These are phyloP conservation scores for Cervus canadensis DNA, from an alignment of 2,113 vertebrate species.

Conservation along the genomic window DNA sequence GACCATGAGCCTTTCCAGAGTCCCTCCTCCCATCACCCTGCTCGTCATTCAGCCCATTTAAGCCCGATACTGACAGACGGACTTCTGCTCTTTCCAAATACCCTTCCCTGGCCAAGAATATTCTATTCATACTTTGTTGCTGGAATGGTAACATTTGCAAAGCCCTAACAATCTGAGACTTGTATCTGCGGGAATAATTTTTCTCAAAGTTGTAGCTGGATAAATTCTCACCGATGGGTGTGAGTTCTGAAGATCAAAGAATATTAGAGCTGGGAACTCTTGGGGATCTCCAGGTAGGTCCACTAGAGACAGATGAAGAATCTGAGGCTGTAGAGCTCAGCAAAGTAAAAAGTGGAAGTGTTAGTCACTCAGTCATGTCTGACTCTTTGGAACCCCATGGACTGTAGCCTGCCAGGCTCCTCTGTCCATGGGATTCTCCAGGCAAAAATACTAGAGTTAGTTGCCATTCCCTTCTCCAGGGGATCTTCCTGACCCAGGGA, in stretches of 20 bases:
- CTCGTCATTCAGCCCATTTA: not conserved
- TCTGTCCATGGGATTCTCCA: not conserved
- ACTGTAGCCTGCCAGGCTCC: not conserved
- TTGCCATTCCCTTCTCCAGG: not conserved
- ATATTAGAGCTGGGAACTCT: not conserved
- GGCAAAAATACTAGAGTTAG: not conserved
- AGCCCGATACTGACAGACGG: slow-evolving; percentile 13
- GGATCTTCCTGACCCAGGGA: not conserved
- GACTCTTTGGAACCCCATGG: not conserved
- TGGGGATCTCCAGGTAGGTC: not conserved
- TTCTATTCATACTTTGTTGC: not conserved
- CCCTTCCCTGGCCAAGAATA: not conserved
- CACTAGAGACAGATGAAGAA: not conserved
- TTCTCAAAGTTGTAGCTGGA: not conserved
- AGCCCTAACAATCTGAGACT: slow-evolving; percentile 12
- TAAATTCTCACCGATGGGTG: not conserved
- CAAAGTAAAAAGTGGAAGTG: not conserved
- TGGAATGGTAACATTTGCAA: not conserved
- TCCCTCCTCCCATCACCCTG: not conserved
- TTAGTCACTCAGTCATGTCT: not conserved
- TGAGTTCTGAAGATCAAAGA: not conserved
- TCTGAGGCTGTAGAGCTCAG: not conserved
- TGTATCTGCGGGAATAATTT: not conserved
- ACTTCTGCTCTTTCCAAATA: not conserved
- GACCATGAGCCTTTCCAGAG: slow-evolving; percentile 28